phyloP scores from a whole-genome alignment of 2,888 invertebrate species.

The Sicus ferrugineus region DNA sequence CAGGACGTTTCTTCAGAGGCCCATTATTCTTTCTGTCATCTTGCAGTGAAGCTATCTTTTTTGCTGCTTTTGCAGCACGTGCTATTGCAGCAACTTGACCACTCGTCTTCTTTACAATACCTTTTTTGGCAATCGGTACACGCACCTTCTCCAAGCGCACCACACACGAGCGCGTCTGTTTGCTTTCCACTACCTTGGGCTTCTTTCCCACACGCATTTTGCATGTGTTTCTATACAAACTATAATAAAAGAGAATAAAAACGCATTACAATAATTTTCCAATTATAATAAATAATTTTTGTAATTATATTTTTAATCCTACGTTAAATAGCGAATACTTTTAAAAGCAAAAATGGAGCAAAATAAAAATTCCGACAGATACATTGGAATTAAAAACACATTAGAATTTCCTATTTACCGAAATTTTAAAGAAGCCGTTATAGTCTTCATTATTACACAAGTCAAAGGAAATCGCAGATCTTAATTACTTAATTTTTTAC shows the following conservation, averaged over 20 bases:
- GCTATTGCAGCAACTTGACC: constrained; percentile 12
- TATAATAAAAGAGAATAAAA: background rate
- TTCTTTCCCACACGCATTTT: constrained; percentile 61
- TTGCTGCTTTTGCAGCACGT: constrained; percentile 10
- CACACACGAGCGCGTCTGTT: constrained; percentile 59
- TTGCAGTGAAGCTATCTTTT: constrained; percentile 11
- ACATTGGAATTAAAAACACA: too few species aligned
- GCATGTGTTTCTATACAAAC: constrained; percentile 39
- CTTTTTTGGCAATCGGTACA: constrained; percentile 29
- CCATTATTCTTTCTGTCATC: constrained; percentile 42
- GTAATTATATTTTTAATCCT: too few species aligned
- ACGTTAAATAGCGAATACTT: too few species aligned
- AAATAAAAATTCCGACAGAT: too few species aligned
- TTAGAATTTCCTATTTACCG: too few species aligned
- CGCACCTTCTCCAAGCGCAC: constrained; percentile 58
- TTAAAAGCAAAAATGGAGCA: too few species aligned
- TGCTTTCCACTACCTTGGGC: constrained; percentile 47
- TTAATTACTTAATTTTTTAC: too few species aligned
- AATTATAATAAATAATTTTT: background rate
- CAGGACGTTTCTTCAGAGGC: constrained; percentile 40
- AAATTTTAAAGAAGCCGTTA: too few species aligned
- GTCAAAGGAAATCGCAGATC: too few species aligned
- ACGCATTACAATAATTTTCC: background rate
- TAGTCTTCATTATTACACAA: too few species aligned
- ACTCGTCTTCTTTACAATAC: background rate